Base-by-base conservation (phyloP, 2,797 vertebrate genomes). In the Microctenopoma stevenorrisi region DNA sequence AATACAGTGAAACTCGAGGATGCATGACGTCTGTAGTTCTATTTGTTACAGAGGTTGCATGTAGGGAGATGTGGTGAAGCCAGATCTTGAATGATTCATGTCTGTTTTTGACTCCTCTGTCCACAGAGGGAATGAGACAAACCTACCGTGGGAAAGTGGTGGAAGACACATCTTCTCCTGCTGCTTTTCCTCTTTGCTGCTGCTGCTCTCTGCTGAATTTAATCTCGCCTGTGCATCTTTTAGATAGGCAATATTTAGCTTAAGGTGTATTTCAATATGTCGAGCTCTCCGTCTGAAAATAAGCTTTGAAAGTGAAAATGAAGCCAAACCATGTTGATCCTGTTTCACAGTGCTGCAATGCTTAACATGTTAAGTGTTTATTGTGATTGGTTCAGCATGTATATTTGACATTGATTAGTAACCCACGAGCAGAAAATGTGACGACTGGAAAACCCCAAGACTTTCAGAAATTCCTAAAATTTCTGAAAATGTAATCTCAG, bases 11-110 rank as follows among this genome's bases (percentile, higher is more conserved):
- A 59, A 63, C 55, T 43, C 35, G 57, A 64, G 40, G 57, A 66
- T 56, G 56, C 43, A 47, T 46, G 2, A 18, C 26, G 74, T 74
- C 44, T 62, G 65, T 22, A 28, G 61, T 44, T 75, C 74, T 62
- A 68, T 60, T 54, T 30, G 64, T 55, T 59, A 4, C 71, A 50
- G 50, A 51, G 43, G 67, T 64, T 35, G 42, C 70, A 58, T 76
- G 81, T 58, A 33, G 54, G 65, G 50, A 40, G 66, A 79, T 54
- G 82, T 63, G 52, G 13, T 74, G 62, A 13, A 83, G 79, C 73
- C 75, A 76, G 78, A 79, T 84, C 71, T 69, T 90, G 85, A 88
- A 88, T 87, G 72, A 88, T 90, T 87, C 85, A 88, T 87, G 76
- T 81, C 65, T 74, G 71, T 74, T 72, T 80, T 86, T 83, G 78